Percentiles rank a stretch among this genome's conserved stretches.
Evolutionary conservation across 2,888 invertebrate species (phyloP).

Genomic region (Andrena flavipes): DNA sequence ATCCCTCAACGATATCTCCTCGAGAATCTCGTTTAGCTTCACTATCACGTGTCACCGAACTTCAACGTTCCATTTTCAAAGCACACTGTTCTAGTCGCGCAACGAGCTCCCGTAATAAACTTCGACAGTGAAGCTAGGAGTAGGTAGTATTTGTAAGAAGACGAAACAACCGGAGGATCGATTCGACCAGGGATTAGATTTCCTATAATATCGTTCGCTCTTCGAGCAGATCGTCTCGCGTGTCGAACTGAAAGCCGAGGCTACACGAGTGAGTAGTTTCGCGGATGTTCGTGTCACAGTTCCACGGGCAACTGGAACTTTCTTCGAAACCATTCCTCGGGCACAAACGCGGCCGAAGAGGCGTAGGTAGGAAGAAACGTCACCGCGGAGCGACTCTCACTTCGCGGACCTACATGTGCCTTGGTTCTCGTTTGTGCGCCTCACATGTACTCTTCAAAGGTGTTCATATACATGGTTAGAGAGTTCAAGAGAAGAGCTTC

Average conservation of each 20-base stretch:
- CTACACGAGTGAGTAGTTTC: constrained; percentile 11
- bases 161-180: no score
- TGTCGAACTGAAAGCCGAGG: not conserved
- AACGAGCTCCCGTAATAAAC: not conserved
- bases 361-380: constrained; percentile 75
- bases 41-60: not conserved
- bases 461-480: not conserved
- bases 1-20: not conserved
- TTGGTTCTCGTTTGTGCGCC: constrained; percentile 15
- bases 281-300: constrained; percentile 57
- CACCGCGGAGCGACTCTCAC: constrained; percentile 71
- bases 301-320: constrained; percentile 72
- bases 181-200: no score
- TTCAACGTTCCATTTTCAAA: not conserved
- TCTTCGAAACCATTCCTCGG: constrained; percentile 71
- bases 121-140: not conserved
- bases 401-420: constrained; percentile 64
- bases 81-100: not conserved
- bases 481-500: not conserved
- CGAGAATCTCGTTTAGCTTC: not conserved
- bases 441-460: not conserved
- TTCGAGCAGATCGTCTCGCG: no score
- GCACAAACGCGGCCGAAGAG: constrained; percentile 44
- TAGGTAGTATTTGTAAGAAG: no score
- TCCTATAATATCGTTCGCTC: no score